These are phyloP conservation scores for Heliconius himera DNA, from an alignment of 1,140 invertebrate genomes.

Conservation along the genomic window DNA sequence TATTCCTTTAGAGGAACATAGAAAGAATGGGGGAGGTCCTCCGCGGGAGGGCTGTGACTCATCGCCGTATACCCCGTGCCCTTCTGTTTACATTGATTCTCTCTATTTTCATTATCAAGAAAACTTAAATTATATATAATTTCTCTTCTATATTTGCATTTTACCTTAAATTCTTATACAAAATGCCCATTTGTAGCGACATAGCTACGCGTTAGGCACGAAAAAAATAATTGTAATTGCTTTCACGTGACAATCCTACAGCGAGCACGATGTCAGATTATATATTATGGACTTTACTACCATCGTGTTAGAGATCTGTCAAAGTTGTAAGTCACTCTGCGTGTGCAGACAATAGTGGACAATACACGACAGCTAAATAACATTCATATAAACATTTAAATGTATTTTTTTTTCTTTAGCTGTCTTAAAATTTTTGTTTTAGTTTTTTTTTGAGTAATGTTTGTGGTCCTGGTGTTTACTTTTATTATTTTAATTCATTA, in stretches of 20 bases:
- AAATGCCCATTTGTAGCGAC: slow-evolving; percentile 15
- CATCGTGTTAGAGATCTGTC: not conserved
- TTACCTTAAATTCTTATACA: not conserved
- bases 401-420: not conserved
- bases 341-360: not conserved
- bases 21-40: not conserved
- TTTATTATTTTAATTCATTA: too few relatives aligned
- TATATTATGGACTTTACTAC: slow-evolving; percentile 16
- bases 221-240: slow-evolving; percentile 42
- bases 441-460: not conserved
- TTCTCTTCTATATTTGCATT: not conserved
- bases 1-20: not conserved
- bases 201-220: slow-evolving; percentile 28
- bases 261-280: not conserved
- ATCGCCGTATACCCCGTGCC: not conserved
- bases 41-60: not conserved
- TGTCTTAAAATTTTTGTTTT: not conserved
- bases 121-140: not conserved
- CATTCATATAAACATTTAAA: slow-evolving; percentile 1
- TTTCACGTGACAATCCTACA: slow-evolving; percentile 33
- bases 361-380: not conserved
- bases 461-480: not conserved
- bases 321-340: not conserved
- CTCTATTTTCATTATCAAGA: not conserved
- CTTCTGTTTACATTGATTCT: not conserved